These are phyloP conservation scores for Heliconius hortense DNA, from an alignment of 2,888 invertebrate species.

Conservation along the genomic window DNA sequence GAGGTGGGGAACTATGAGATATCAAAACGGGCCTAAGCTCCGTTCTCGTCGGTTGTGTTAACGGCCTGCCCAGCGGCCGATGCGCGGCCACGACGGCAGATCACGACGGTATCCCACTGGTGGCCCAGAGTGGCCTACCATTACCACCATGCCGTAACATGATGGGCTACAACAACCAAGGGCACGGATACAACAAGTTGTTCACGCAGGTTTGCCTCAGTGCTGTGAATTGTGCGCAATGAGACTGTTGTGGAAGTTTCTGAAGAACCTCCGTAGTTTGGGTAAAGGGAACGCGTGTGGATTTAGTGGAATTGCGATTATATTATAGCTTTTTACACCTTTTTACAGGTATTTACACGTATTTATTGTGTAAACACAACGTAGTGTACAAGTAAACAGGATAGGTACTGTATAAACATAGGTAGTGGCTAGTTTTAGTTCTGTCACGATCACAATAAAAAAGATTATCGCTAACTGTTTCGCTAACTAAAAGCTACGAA, in stretches of 20 bases:
- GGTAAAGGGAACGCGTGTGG: slow-evolving; percentile 35
- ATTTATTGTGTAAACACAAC: slow-evolving; percentile 9
- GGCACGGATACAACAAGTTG: slow-evolving; percentile 91
- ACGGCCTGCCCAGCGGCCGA: slow-evolving; percentile 52
- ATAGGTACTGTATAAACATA: neutral
- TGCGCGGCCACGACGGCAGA: slow-evolving; percentile 72
- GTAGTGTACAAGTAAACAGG: neutral
- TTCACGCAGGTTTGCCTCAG: slow-evolving; percentile 86
- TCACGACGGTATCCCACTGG: slow-evolving; percentile 77
- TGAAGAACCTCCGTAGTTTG: slow-evolving; percentile 36
- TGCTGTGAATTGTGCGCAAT: slow-evolving; percentile 33
- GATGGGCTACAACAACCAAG: slow-evolving; percentile 89
- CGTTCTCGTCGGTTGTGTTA: slow-evolving; percentile 50
- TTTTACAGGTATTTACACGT: slow-evolving; percentile 16
- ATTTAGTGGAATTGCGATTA: slow-evolving; percentile 2
- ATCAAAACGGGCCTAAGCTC: slow-evolving; percentile 43
- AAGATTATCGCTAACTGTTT: neutral
- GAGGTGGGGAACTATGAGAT: slow-evolving; percentile 43
- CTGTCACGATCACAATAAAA: neutral
- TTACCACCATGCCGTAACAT: slow-evolving; percentile 85
- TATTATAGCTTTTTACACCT: slow-evolving; percentile 22
- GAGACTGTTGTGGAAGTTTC: slow-evolving; percentile 42
- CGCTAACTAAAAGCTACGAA: neutral
- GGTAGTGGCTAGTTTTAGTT: neutral
- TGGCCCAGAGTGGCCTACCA: slow-evolving; percentile 75